These are phyloP conservation scores for Rhabdophis nuchalis DNA, from an alignment of 2,797 vertebrate genomes.

Conservation along the genomic window DNA sequence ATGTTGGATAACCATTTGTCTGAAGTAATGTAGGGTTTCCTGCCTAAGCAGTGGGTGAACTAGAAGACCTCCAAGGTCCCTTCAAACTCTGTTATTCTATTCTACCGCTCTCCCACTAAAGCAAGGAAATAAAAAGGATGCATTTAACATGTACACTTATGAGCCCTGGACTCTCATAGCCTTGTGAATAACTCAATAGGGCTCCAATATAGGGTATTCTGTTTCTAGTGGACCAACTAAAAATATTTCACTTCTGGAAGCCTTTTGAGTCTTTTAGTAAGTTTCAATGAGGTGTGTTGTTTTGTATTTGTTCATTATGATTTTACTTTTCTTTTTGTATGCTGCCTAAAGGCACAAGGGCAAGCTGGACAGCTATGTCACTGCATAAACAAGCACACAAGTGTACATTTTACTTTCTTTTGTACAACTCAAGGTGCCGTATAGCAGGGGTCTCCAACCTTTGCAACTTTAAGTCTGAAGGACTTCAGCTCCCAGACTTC, in stretches of 20 bases:
- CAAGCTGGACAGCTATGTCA: background rate
- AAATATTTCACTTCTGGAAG: background rate
- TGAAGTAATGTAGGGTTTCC: no score
- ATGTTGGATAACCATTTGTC: no score
- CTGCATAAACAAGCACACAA: background rate
- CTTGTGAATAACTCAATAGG: background rate
- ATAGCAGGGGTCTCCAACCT: no score
- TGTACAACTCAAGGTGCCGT: background rate
- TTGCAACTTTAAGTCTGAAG: no score
- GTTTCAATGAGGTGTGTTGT: background rate
- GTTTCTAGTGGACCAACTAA: background rate
- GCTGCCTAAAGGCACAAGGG: background rate
- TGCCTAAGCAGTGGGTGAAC: no score
- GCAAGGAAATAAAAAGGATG: background rate
- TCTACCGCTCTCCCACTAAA: background rate
- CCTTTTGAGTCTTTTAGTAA: background rate
- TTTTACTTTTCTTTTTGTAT: background rate
- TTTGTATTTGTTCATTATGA: background rate
- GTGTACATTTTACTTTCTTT: background rate
- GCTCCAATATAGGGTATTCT: background rate
- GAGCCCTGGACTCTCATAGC: background rate
- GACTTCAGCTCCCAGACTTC: no score
- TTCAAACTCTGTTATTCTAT: no score
- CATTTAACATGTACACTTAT: background rate
- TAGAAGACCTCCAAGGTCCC: no score